Evolutionary conservation across 2,113 vertebrate species (phyloP).

Genomic region (Paramisgurnus dabryanus): DNA sequence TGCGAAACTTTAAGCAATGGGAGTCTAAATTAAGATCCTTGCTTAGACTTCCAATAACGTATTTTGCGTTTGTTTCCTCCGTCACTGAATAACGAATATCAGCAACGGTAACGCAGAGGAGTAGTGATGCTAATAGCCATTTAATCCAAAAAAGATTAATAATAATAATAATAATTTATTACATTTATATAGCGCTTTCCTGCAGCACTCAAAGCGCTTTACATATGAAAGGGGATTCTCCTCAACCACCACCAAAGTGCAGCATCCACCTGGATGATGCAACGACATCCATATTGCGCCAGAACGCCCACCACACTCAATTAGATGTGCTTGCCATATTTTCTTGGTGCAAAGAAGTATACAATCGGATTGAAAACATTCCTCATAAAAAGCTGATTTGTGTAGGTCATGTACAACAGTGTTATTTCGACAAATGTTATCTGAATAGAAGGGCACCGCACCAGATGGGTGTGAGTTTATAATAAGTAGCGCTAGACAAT

Average conservation of each 20-base stretch:
- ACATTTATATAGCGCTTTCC: too few relatives aligned
- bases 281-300: too few relatives aligned
- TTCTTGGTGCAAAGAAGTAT: background rate
- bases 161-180: too few relatives aligned
- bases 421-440: background rate
- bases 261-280: too few relatives aligned
- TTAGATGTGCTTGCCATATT: slow-evolving; percentile 1
- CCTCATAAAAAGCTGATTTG: background rate
- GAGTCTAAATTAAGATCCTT: slow-evolving; percentile 52
- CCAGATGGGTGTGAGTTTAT: too few relatives aligned
- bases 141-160: background rate
- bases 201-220: too few relatives aligned
- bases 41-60: slow-evolving; percentile 64
- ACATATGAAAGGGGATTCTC: too few relatives aligned
- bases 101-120: background rate
- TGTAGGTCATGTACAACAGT: background rate
- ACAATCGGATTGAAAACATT: background rate
- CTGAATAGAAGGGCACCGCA: too few relatives aligned
- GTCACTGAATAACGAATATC: slow-evolving; percentile 64
- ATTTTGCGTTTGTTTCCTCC: slow-evolving; percentile 67
- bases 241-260: too few relatives aligned
- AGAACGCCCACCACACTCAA: too few relatives aligned
- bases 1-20: slow-evolving; percentile 27
- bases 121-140: slow-evolving; percentile 16
- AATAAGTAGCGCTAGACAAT: slow-evolving; percentile 28